Evolutionary conservation across 2,888 invertebrate genomes (phyloP), one percentile per base, ranked within the genome.

Genomic region (Oscheius sp.): DNA sequence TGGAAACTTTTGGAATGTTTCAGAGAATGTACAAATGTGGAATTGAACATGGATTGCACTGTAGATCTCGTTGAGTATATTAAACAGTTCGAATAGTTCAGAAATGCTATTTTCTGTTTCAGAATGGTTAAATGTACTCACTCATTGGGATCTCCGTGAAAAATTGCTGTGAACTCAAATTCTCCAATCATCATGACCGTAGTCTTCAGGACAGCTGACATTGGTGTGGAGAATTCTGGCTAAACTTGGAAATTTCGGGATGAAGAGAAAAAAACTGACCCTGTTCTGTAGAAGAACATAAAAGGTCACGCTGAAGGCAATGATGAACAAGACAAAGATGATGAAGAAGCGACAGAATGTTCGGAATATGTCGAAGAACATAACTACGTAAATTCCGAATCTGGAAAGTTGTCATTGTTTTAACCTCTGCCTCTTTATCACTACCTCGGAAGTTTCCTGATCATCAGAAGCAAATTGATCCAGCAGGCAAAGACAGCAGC

Each of bases 401-500:
- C 81, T 62, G 7, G 9, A 63, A 53, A n/a, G 21, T 21, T 21
- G 21, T 21, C 21, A 21, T 21, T 21, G 21, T 21, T 21, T 21
- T 0, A 21, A 21, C 21, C 21, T 21, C 21, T 21, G 21, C 21
- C 21, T 21, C 21, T 21, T 21, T 21, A 21, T 21, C 21, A 11
- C 11, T 13, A 62, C 66, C 58, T 59, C 1, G 90, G 90, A 70
- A 90, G 84, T 75, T 89, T 89, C 65, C 89, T 82, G 72, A 90
- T 85, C 79, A 90, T 89, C 70, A 90, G 84, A 3, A 90, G 80
- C 3, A 90, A 79, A 73, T 89, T 89, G 68, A 90, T 84, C 90
- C 90, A 92, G 0, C 90, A 90, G 74, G 91, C 82, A 83, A 91
- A 91, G 29, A 91, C 89, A 10, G 90, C 88, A 4, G 90, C 85